A percentile compares a stretch with the other conserved stretches of the same genome.
These are phyloP conservation scores for Mastomys coucha DNA, from an alignment of 2,113 vertebrate genomes.

Conservation along the genomic window DNA sequence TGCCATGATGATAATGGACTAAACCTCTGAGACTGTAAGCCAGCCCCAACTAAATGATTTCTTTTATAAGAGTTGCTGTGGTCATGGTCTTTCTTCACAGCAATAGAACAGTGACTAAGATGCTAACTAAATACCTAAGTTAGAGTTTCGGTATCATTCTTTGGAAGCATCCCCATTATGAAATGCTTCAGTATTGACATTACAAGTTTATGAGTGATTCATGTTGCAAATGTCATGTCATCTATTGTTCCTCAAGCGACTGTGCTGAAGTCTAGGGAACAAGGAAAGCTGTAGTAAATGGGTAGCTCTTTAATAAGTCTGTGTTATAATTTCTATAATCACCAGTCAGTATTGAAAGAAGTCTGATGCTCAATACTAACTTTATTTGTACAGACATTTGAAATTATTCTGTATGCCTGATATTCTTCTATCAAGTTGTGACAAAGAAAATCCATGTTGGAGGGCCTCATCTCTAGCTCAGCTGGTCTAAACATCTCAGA, in stretches of 20 bases:
- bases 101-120: background rate
- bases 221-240: background rate
- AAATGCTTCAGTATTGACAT: background rate
- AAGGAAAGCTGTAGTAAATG: fast-evolving
- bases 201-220: background rate
- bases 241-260: background rate
- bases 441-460: constrained; percentile 17
- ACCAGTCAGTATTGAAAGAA: background rate
- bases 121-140: background rate
- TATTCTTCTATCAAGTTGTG: background rate
- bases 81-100: background rate
- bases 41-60: background rate
- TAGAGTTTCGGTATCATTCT: background rate
- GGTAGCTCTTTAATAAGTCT: background rate
- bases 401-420: background rate
- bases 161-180: background rate
- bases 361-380: background rate
- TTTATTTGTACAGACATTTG: background rate
- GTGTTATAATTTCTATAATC: background rate
- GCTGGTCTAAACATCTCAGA: constrained; percentile 62
- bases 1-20: background rate
- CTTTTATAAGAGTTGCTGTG: background rate
- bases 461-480: constrained; percentile 37
- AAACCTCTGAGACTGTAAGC: background rate
- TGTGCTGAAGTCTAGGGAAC: background rate